Percentiles rank a stretch among this genome's conserved stretches.
Conservation (phyloP, 2,113 vertebrate species). For the Pristiophorus japonicus region DNA sequence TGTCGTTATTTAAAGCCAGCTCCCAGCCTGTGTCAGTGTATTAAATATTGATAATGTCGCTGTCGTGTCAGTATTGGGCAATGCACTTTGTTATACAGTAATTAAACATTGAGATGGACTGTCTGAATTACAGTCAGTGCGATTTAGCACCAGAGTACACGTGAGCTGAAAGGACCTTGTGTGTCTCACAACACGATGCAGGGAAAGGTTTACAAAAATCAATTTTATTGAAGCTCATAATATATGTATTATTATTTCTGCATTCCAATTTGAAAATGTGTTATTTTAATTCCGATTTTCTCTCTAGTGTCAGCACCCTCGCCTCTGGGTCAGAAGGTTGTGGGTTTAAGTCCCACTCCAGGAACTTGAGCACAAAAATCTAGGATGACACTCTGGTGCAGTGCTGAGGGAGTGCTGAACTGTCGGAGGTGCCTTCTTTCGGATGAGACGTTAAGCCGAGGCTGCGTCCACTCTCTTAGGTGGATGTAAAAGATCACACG, state of each 20-base stretch:
- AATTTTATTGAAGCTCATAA: not conserved
- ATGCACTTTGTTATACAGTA: constrained; percentile 11
- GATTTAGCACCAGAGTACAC: not conserved
- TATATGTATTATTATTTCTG: not conserved
- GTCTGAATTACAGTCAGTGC: not conserved
- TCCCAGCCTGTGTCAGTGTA: not conserved
- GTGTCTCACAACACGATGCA: not conserved
- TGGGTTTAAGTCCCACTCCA: too few relatives aligned
- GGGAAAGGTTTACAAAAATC: not conserved
- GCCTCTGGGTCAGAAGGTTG: too few relatives aligned
- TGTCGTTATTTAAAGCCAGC: not conserved
- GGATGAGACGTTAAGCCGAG: too few relatives aligned
- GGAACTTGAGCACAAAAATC: too few relatives aligned
- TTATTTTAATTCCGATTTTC: not conserved
- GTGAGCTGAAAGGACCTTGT: not conserved
- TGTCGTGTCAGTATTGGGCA: not conserved
- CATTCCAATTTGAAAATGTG: not conserved
- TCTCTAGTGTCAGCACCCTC: too few relatives aligned
- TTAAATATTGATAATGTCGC: constrained; percentile 11
- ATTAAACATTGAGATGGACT: not conserved
- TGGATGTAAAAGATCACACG: too few relatives aligned
- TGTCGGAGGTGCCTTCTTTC: too few relatives aligned
- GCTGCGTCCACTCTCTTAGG: too few relatives aligned
- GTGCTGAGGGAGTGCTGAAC: too few relatives aligned
- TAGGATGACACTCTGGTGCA: too few relatives aligned